Evolutionary conservation across 2,113 vertebrate species (phyloP).

Genomic region (Bufo gargarizans): DNA sequence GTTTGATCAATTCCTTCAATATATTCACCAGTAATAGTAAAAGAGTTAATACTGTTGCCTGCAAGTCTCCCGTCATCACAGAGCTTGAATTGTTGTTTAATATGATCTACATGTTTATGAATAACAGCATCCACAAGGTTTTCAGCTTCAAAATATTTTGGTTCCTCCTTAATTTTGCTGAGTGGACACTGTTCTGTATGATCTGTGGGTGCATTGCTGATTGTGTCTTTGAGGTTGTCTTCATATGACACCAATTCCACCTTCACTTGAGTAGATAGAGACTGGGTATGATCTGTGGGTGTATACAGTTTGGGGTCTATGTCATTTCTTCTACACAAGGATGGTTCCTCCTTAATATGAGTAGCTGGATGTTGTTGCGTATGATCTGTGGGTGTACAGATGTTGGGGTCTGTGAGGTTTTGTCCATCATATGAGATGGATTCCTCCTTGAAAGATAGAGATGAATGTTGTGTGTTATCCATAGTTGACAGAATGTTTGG

Average conservation of each 20-base stretch:
- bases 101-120: background rate
- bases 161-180: background rate
- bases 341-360: background rate
- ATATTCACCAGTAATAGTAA: conserved; percentile 28
- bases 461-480: background rate
- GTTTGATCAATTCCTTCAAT: conserved; percentile 7
- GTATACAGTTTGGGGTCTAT: background rate
- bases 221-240: background rate
- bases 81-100: background rate
- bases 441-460: background rate
- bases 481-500: background rate
- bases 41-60: background rate
- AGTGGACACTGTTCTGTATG: background rate
- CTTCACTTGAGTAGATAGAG: background rate
- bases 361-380: background rate
- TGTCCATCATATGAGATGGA: background rate
- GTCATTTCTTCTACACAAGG: background rate
- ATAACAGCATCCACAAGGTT: background rate
- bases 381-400: background rate
- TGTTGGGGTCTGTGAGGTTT: background rate
- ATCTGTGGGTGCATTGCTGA: background rate
- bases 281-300: background rate
- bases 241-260: background rate
- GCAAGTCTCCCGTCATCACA: background rate
- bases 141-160: background rate